A percentile compares a stretch with the other conserved stretches of the same genome.
These are phyloP conservation scores for Anguilla anguilla DNA, from an alignment of 2,797 vertebrate genomes.

Conservation along the genomic window DNA sequence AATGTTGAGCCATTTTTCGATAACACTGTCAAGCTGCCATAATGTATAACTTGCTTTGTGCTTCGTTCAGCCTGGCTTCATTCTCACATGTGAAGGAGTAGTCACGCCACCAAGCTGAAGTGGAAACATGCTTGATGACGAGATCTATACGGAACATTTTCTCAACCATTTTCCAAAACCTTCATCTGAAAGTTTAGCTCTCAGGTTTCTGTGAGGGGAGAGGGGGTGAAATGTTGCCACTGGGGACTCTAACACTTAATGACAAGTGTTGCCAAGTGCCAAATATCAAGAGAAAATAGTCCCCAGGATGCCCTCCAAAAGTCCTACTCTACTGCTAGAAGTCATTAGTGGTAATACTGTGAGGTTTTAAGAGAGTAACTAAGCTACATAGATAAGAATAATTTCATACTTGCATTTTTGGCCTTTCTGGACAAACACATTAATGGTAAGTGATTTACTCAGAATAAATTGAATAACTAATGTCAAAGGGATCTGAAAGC, in stretches of 20 bases:
- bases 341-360: background rate
- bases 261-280: background rate
- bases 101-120: too few relatives aligned
- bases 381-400: background rate
- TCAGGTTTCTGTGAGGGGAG: background rate
- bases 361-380: background rate
- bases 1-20: background rate
- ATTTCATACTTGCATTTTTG: background rate
- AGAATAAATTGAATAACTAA: background rate
- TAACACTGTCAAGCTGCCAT: background rate
- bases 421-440: background rate
- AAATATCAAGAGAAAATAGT: background rate
- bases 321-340: background rate
- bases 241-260: background rate
- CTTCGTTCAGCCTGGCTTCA: background rate
- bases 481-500: background rate
- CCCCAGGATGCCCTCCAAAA: background rate
- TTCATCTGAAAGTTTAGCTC: background rate
- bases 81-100: background rate
- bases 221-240: background rate
- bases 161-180: background rate
- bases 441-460: background rate
- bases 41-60: background rate
- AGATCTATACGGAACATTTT: background rate
- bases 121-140: background rate